These are phyloP conservation scores for Pollachius pollachius DNA, from an alignment of 2,113 vertebrate genomes.

Conservation along the genomic window DNA sequence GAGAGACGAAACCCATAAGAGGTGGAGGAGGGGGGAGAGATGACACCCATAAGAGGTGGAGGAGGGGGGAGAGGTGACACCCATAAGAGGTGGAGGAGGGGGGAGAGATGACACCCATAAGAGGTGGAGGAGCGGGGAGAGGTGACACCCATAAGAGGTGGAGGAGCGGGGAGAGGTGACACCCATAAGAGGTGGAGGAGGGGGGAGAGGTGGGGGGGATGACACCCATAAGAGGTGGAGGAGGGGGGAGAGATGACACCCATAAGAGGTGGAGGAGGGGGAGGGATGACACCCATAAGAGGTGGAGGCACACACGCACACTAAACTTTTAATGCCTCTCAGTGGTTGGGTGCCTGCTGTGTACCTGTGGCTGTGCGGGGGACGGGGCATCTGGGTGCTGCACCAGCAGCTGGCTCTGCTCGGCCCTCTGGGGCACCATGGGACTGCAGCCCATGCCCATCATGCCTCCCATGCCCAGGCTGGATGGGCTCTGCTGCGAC, in stretches of 20 bases:
- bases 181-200: slow-evolving; percentile 81
- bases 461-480: slow-evolving; percentile 76
- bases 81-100: not conserved
- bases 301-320: not conserved
- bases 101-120: no score
- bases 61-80: not conserved
- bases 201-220: slow-evolving; percentile 56
- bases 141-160: no score
- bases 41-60: slow-evolving; percentile 4
- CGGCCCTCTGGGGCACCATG: slow-evolving; percentile 87
- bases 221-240: slow-evolving; percentile 13
- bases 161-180: no score
- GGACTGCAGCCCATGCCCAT: slow-evolving; percentile 83
- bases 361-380: slow-evolving; percentile 93
- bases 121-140: slow-evolving; percentile 14
- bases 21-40: not conserved
- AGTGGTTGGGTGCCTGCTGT: not conserved
- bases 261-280: slow-evolving; percentile 5
- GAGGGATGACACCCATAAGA: not conserved
- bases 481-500: slow-evolving; percentile 82
- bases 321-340: not conserved
- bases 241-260: not conserved
- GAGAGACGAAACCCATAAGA: not conserved
- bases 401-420: slow-evolving; percentile 88
- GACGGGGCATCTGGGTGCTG: slow-evolving; percentile 93